Conservation (phyloP, 2,888 invertebrate species). For the Sesamia inferens region DNA sequence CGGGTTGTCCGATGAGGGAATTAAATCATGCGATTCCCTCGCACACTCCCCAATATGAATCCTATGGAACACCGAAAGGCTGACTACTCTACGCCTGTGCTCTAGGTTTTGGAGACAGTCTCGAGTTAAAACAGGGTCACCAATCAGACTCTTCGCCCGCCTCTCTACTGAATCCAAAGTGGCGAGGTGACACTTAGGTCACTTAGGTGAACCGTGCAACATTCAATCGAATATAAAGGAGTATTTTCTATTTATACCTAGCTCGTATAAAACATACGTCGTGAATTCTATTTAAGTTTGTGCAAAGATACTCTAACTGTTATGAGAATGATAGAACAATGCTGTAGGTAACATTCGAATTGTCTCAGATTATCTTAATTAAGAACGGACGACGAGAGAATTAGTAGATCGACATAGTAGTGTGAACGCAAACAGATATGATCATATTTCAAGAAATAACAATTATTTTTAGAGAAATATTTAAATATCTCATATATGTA, state of each 20-base stretch:
- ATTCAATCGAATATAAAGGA: background rate
- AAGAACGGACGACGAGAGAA: conserved; percentile 8
- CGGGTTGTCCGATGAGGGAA: no score
- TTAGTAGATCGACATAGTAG: background rate
- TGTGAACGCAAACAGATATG: conserved; percentile 11
- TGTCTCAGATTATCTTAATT: conserved; percentile 48
- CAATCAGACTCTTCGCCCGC: no score
- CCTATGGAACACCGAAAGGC: no score
- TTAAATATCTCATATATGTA: background rate
- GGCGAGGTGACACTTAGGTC: no score
- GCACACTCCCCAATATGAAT: no score
- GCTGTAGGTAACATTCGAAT: conserved; percentile 31
- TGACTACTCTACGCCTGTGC: no score
- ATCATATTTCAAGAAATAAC: background rate
- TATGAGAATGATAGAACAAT: conserved; percentile 41
- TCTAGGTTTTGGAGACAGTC: no score
- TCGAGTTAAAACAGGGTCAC: no score
- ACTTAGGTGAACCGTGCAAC: background rate
- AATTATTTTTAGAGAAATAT: conserved; percentile 1
- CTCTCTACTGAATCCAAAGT: no score
- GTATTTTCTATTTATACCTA: background rate
- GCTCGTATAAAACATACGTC: background rate
- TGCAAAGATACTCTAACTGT: conserved; percentile 23
- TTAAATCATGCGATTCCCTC: no score
- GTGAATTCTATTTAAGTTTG: background rate